Evolutionary conservation across 2,888 invertebrate species (phyloP).

Genomic region (Gortyna flavago): DNA sequence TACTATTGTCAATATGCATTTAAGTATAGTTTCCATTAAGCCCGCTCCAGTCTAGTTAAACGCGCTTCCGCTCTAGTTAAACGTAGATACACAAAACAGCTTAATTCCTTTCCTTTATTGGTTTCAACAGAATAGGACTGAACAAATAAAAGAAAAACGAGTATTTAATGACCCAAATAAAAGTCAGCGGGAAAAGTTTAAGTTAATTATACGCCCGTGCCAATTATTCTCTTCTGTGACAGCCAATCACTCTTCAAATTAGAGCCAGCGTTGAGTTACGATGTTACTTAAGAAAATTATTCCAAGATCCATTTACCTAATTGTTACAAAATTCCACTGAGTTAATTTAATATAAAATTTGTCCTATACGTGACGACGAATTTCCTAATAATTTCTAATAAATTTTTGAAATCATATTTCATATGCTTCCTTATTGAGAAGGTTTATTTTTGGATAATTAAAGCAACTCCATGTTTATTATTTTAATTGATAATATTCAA

Average conservation of each 20-base stretch:
- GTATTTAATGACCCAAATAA: constrained; percentile 55
- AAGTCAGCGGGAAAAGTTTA: constrained; percentile 55
- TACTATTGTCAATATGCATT: not conserved
- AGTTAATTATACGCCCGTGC: constrained; percentile 55
- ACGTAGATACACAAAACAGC: constrained; percentile 22
- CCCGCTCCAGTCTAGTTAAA: constrained; percentile 2
- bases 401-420: not conserved
- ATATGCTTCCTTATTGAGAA: not conserved
- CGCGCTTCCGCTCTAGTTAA: constrained; percentile 7
- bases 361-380: not conserved
- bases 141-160: constrained; percentile 57
- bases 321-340: constrained; percentile 27
- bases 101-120: constrained; percentile 45
- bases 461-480: too few species aligned
- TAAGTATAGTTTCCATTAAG: constrained; percentile 22
- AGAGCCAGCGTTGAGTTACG: constrained; percentile 54
- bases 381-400: not conserved
- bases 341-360: constrained; percentile 22
- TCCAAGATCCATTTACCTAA: constrained; percentile 39
- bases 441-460: not conserved
- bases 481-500: not conserved
- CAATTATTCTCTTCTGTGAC: constrained; percentile 57
- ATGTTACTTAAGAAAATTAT: constrained; percentile 46
- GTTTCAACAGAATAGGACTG: constrained; percentile 40
- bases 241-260: constrained; percentile 57